A percentile compares a stretch with the other conserved stretches of the same genome.
phyloP scores from a whole-genome alignment of 2,888 invertebrate genomes.

The Cryptocephalus primarius region DNA sequence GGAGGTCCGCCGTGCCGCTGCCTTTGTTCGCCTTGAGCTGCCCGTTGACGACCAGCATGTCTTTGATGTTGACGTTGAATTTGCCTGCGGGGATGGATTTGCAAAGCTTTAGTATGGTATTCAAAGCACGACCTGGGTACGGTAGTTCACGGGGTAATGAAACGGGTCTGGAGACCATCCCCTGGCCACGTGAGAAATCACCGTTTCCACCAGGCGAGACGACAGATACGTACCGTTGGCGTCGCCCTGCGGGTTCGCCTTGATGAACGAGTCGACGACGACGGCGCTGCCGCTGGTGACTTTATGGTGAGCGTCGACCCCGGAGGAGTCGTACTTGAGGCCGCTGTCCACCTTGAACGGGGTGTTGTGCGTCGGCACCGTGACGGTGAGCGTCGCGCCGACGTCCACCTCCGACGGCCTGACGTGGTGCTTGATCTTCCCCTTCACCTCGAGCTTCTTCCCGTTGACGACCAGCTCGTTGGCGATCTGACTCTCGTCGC shows the following conservation, averaged over 20 bases:
- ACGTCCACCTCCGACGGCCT: slow-evolving; percentile 45
- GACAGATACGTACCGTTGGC: slow-evolving; percentile 36
- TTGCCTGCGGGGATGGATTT: too few relatives aligned
- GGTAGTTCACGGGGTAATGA: too few relatives aligned
- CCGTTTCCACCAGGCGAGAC: too few relatives aligned
- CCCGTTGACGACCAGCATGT: slow-evolving; percentile 50
- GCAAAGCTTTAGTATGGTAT: too few relatives aligned
- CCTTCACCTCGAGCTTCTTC: slow-evolving; percentile 51
- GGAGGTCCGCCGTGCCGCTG: slow-evolving; percentile 49
- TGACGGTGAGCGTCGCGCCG: slow-evolving; percentile 46
- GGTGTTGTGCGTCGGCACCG: slow-evolving; percentile 44
- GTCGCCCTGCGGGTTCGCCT: slow-evolving; percentile 35
- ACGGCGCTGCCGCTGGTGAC: slow-evolving; percentile 40
- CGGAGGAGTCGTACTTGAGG: slow-evolving; percentile 17
- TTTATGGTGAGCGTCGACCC: slow-evolving; percentile 44
- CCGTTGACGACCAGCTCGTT: slow-evolving; percentile 49
- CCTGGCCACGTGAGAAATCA: too few relatives aligned
- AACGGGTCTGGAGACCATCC: too few relatives aligned
- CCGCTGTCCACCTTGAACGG: slow-evolving; percentile 37
- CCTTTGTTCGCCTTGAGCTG: slow-evolving; percentile 53
- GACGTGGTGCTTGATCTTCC: slow-evolving; percentile 45
- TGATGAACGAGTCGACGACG: slow-evolving; percentile 46
- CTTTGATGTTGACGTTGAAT: slow-evolving; percentile 50
- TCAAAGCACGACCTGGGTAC: too few relatives aligned
- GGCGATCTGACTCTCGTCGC: slow-evolving; percentile 48